Percentiles rank a stretch among this genome's conserved stretches.
Conservation (phyloP, 2,113 vertebrate genomes). For the Oostethus manadensis region DNA sequence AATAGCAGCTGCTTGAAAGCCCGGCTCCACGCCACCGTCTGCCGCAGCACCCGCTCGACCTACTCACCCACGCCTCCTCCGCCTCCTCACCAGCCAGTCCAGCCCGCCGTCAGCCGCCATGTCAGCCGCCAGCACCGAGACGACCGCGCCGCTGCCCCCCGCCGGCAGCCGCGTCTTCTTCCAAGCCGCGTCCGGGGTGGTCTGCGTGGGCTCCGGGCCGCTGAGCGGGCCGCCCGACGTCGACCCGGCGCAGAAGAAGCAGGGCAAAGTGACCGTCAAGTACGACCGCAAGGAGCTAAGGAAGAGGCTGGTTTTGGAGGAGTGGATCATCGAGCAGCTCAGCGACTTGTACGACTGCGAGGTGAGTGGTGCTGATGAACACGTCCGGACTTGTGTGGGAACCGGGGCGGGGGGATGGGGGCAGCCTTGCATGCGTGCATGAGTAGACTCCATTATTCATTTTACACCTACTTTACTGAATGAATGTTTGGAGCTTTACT, state of each 20-base stretch:
- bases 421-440: too few species aligned
- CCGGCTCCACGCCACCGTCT: conserved; percentile 42
- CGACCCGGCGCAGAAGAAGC: conserved; percentile 81
- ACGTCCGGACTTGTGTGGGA: too few species aligned
- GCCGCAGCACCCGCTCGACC: conserved; percentile 17
- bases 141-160: conserved; percentile 66
- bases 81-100: not conserved
- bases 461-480: too few species aligned
- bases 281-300: conserved; percentile 95
- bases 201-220: conserved; percentile 67
- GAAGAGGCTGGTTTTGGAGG: conserved; percentile 88
- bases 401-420: too few species aligned
- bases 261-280: conserved; percentile 96
- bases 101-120: conserved; percentile 42
- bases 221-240: conserved; percentile 59
- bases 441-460: too few species aligned
- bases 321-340: conserved; percentile 96
- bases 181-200: conserved; percentile 74
- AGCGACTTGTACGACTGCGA: conserved; percentile 91
- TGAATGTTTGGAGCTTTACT: too few species aligned
- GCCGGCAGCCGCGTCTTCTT: conserved; percentile 83
- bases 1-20: conserved; percentile 77
- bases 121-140: conserved; percentile 75
- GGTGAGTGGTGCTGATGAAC: conserved; percentile 63
- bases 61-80: conserved; percentile 36